Percentiles rank a stretch among this genome's conserved stretches.
phyloP scores from a whole-genome alignment of 92 coral and sea anemone species.

The Epizoanthus illoricatus region DNA sequence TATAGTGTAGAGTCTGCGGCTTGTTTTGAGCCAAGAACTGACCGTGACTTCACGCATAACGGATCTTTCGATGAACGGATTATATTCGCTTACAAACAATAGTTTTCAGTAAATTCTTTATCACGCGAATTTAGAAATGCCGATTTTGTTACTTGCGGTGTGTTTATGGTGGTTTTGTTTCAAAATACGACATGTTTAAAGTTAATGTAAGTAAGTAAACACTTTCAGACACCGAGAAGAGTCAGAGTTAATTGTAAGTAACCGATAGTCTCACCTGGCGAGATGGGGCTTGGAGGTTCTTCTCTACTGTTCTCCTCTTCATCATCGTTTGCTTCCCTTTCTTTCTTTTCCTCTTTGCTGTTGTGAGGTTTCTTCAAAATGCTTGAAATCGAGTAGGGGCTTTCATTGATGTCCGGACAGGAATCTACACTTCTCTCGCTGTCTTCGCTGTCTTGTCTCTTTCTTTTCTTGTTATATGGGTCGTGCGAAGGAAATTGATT shows the following conservation, averaged over 20 bases:
- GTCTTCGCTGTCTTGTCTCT: conserved; percentile 38
- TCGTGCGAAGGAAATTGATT: conserved; percentile 61
- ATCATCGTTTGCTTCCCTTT: conserved; percentile 26
- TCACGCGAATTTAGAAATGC: conserved; percentile 27
- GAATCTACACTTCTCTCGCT: conserved; percentile 23
- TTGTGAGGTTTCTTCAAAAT: conserved; percentile 34
- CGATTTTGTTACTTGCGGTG: background rate
- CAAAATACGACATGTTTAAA: background rate
- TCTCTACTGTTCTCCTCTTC: conserved; percentile 21
- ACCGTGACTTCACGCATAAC: conserved; percentile 49
- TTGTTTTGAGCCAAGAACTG: conserved; percentile 17
- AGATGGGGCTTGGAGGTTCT: conserved; percentile 54
- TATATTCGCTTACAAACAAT: conserved; percentile 39
- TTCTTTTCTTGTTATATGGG: conserved; percentile 47
- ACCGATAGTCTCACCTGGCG: conserved; percentile 39
- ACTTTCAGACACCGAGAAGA: background rate
- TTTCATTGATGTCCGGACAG: conserved; percentile 19
- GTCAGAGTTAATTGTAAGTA: conserved; percentile 45
- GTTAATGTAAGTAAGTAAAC: background rate
- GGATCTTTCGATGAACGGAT: conserved; percentile 42
- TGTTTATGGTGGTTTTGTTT: background rate
- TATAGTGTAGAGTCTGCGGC: background rate
- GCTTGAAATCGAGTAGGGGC: conserved; percentile 35
- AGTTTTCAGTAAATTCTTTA: conserved; percentile 14
- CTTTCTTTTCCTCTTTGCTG: conserved; percentile 37